phyloP scores from a whole-genome alignment of 2,888 invertebrate genomes.

The Orchestes rusci region DNA sequence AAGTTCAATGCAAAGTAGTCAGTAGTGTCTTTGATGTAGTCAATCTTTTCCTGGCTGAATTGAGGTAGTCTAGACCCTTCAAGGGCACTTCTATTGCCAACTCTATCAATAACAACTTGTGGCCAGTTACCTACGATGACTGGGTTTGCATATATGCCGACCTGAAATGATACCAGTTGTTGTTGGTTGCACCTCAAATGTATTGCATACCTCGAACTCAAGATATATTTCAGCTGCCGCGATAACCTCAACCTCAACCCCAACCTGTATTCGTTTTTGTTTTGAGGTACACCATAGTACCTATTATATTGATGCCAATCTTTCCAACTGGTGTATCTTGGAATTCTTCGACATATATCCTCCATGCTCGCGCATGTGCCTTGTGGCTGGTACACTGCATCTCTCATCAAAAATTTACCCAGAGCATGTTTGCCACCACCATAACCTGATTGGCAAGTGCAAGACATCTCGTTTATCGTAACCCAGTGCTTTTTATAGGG shows the following conservation, averaged over 20 bases:
- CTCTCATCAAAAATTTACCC: conserved; percentile 1
- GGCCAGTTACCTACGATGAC: conserved; percentile 63
- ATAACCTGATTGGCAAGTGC: neutral
- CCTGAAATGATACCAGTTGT: too few species aligned
- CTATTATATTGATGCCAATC: too few species aligned
- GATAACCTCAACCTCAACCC: too few species aligned
- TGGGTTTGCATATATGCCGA: conserved; percentile 44
- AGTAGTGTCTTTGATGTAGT: conserved; percentile 51
- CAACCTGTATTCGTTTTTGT: conserved; percentile 8
- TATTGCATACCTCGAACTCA: too few species aligned
- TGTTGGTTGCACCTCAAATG: too few species aligned
- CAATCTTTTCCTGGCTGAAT: conserved; percentile 54
- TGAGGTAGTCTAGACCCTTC: conserved; percentile 52
- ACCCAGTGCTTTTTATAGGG: conserved; percentile 14
- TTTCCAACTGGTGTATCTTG: neutral
- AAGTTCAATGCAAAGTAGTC: conserved; percentile 46
- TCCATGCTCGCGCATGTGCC: conserved; percentile 9
- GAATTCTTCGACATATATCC: conserved; percentile 9
- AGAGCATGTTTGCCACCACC: neutral
- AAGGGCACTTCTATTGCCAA: conserved; percentile 49
- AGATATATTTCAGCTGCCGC: too few species aligned
- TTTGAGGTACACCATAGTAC: too few species aligned
- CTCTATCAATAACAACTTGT: conserved; percentile 51
- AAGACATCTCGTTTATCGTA: too few species aligned
- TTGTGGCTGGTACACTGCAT: conserved; percentile 3